Conservation (phyloP, 2,888 invertebrate genomes). For the Nudaria mundana region DNA sequence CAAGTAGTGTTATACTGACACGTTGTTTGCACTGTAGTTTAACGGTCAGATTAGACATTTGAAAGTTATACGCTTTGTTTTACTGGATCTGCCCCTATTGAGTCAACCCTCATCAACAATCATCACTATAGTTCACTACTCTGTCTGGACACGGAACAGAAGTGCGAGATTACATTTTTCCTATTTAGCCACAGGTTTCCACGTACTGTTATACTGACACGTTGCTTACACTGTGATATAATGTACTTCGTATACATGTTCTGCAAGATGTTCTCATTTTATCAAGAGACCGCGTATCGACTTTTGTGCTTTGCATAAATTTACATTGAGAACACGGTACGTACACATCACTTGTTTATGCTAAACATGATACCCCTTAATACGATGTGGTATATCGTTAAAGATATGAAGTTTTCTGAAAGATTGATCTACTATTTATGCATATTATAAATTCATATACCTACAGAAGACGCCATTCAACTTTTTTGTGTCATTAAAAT, state of each 20-base stretch:
- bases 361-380: slow-evolving; percentile 47
- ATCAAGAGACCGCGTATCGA: slow-evolving; percentile 66
- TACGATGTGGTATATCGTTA: slow-evolving; percentile 40
- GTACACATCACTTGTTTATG: slow-evolving; percentile 49
- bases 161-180: too few relatives aligned
- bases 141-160: too few relatives aligned
- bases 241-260: slow-evolving; percentile 24
- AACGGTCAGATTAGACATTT: too few relatives aligned
- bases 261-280: slow-evolving; percentile 45
- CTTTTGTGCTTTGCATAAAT: slow-evolving; percentile 75
- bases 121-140: too few relatives aligned
- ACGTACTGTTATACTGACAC: background rate
- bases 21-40: too few relatives aligned
- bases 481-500: too few relatives aligned
- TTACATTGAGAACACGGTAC: slow-evolving; percentile 67
- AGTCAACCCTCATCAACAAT: too few relatives aligned
- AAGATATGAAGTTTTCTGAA: slow-evolving; percentile 32
- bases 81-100: too few relatives aligned
- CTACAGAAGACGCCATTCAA: too few relatives aligned
- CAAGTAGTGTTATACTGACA: too few relatives aligned
- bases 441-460: slow-evolving; percentile 8
- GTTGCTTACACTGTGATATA: slow-evolving; percentile 1
- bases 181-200: too few relatives aligned
- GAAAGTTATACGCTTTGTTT: too few relatives aligned
- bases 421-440: slow-evolving; percentile 21